Evolutionary conservation across 2,113 vertebrate species (phyloP).

Genomic region (Tachuris rubrigastra): DNA sequence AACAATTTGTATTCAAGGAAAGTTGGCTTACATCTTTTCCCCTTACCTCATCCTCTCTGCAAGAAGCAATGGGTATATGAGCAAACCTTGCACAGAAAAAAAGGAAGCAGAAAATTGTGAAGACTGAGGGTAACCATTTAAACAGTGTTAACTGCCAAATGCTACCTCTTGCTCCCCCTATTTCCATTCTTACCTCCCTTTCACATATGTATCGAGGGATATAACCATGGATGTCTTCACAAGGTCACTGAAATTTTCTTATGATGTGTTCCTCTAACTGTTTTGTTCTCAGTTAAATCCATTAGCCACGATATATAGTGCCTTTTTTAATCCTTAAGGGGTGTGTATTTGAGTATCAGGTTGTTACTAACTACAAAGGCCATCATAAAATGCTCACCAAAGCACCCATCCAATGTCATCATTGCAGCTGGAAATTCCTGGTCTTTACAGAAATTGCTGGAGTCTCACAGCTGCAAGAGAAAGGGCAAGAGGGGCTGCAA

Average conservation of each 20-base stretch:
- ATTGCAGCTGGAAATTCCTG: accelerated
- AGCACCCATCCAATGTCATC: not conserved
- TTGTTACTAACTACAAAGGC: not conserved
- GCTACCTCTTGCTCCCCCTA: not conserved
- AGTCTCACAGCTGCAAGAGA: not conserved
- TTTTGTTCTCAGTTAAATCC: not conserved
- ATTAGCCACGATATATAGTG: not conserved
- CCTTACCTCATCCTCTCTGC: not conserved
- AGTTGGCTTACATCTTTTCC: not conserved
- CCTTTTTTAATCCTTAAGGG: not conserved
- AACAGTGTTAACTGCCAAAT: not conserved
- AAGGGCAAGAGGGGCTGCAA: not conserved
- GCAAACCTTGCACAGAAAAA: not conserved
- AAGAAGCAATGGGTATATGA: not conserved
- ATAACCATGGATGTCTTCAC: not conserved
- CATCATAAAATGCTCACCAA: not conserved
- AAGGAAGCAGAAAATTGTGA: not conserved
- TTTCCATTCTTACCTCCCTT: not conserved
- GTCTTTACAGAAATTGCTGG: not conserved
- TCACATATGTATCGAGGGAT: not conserved
- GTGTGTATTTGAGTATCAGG: not conserved
- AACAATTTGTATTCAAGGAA: not conserved
- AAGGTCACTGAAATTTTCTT: not conserved
- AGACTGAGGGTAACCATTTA: not conserved
- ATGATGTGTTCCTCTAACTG: not conserved